Conservation (phyloP, 1,140 invertebrate species). For the Drosophila aff. region DNA sequence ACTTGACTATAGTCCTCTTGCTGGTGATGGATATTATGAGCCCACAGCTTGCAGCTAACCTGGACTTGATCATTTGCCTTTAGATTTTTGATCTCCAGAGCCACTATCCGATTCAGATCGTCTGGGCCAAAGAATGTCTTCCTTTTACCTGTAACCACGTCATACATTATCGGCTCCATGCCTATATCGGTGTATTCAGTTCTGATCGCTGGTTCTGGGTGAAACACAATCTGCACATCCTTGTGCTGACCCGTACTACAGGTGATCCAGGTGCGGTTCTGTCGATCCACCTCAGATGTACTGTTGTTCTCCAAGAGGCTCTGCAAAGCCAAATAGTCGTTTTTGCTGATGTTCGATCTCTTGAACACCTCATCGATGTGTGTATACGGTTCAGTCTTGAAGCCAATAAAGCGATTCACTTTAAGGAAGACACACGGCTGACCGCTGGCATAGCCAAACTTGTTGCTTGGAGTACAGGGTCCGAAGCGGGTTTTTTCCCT, state of each 20-base stretch:
- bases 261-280: constrained; percentile 57
- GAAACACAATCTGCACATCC: constrained; percentile 15
- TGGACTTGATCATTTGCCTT: neutral
- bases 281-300: neutral
- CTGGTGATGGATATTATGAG: constrained; percentile 42
- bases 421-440: constrained; percentile 64
- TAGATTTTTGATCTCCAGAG: constrained; percentile 49
- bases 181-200: constrained; percentile 39
- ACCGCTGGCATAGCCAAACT: constrained; percentile 41
- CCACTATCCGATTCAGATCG: constrained; percentile 57
- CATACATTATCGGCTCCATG: neutral
- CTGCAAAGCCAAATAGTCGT: constrained; percentile 20
- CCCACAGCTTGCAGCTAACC: constrained; percentile 57
- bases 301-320: constrained; percentile 1
- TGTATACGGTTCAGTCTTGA: constrained; percentile 33
- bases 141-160: neutral
- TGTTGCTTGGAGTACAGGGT: constrained; percentile 20
- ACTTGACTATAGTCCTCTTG: constrained; percentile 19
- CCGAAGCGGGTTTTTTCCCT: constrained; percentile 30
- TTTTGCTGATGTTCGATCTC: neutral
- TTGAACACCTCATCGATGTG: constrained; percentile 15
- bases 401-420: constrained; percentile 61
- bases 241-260: constrained; percentile 7
- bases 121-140: constrained; percentile 6
- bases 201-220: constrained; percentile 44